phyloP scores from a whole-genome alignment of 2,888 invertebrate species.

The Drosophila austrosaltans region DNA sequence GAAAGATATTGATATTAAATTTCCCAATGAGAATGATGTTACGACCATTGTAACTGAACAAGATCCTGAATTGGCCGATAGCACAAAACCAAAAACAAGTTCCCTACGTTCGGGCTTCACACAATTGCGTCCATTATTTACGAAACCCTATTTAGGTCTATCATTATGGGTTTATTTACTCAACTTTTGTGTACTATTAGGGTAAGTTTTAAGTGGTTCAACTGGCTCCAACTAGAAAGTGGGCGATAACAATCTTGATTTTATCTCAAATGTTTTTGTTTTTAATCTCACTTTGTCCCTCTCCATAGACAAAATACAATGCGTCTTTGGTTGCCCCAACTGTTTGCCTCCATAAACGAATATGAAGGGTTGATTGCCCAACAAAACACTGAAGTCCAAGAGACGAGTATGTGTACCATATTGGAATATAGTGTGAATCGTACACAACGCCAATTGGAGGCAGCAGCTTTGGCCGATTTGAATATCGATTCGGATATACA shows the following conservation, averaged over 20 bases:
- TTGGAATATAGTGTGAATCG: conserved; percentile 77
- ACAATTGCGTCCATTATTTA: conserved; percentile 88
- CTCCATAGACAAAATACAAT: conserved; percentile 88
- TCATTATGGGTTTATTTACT: conserved; percentile 87
- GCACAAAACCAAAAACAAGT: conserved; percentile 28
- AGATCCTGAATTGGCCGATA: conserved; percentile 34
- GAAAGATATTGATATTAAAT: conserved; percentile 18
- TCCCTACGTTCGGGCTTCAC: conserved; percentile 85
- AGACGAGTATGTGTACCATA: conserved; percentile 69
- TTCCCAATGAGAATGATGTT: conserved; percentile 1
- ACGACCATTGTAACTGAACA: conserved; percentile 2
- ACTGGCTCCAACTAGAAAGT: neutral
- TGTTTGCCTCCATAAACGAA: conserved; percentile 88
- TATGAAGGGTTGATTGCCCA: conserved; percentile 81
- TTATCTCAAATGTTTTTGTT: neutral
- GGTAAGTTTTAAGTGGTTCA: conserved; percentile 84
- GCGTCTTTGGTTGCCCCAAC: conserved; percentile 93
- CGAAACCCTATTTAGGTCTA: conserved; percentile 86
- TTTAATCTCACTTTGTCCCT: neutral
- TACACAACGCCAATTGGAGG: conserved; percentile 51
- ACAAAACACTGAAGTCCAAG: neutral
- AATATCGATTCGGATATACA: conserved; percentile 15
- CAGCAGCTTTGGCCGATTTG: conserved; percentile 12
- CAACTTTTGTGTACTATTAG: conserved; percentile 87
- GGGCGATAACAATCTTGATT: too few relatives aligned